Evolutionary conservation across 2,113 vertebrate species (phyloP), one percentile per base, ranked within the genome.

Genomic region (Leptosomus discolor): DNA sequence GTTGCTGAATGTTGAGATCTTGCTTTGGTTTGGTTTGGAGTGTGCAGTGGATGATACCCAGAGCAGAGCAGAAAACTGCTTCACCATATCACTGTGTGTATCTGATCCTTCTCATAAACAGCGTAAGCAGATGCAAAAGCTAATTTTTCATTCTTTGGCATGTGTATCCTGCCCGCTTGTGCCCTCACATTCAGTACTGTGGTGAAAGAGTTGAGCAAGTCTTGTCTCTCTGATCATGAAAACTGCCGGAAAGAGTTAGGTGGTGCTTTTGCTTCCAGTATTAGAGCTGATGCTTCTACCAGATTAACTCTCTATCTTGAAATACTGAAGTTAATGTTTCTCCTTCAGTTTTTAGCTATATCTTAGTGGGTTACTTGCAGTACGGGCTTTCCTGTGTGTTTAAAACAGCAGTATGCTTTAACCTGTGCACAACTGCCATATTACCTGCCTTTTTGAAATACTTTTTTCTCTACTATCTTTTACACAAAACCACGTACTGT

Each of bases 61-160:
- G n/a, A 37, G 43, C 37, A 17, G 61, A 60, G n/a, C 30, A 73
- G 53, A 57, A 51, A 56, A 27, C 46, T 24, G 29, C 76, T 41
- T 61, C 17, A 23, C 30, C 0, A 0, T 51, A 51, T 48, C 53
- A 67, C 19, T 45, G 8, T 45, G 41, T 1, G 1, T 88, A 50
- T 17, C 68, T 57, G 45, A 65, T 64, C 20, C 26, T 70, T 75
- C 51, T 48, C 30, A 12, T 32, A 56, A 45, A 6, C 36, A n/a
- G 27, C 46, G 32, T 16, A 67, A 67, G 26, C 64, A 41, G 46
- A 53, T 73, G 53, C 20, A 56, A 46, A 34, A 77, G 63, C 39
- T 71, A 76, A 5, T 23, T 60, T 71, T 60, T 61, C 1, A 0
- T 67, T 70, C 51, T 56, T 92, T 45, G n/a, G 46, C 57, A 20